Conservation (phyloP, 2,113 vertebrate species). For the Ramphastos sulfuratus region DNA sequence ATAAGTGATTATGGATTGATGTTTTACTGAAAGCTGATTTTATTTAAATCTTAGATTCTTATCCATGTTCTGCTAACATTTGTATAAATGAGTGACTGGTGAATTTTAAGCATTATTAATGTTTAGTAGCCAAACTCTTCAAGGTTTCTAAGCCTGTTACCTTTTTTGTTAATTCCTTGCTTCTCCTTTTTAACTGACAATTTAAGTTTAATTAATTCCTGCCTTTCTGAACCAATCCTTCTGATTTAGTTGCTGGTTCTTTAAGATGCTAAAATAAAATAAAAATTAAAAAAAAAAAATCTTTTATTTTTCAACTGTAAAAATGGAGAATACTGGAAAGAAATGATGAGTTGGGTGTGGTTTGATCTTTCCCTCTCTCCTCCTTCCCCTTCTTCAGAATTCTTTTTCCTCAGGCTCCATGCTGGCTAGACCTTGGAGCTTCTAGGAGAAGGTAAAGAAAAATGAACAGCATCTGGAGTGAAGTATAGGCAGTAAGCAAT, state of each 20-base stretch:
- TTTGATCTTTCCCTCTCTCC: rapidly evolving
- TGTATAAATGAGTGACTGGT: background rate
- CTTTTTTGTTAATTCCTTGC: background rate
- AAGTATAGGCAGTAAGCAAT: background rate
- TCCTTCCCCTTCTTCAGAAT: background rate
- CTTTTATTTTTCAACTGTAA: background rate
- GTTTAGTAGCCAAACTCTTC: background rate
- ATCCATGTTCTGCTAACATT: background rate
- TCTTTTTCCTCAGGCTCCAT: background rate
- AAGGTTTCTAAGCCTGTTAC: background rate
- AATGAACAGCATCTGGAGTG: background rate
- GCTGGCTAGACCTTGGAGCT: background rate
- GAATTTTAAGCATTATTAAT: background rate
- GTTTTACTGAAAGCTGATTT: background rate
- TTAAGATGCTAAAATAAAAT: background rate
- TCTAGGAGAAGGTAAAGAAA: background rate
- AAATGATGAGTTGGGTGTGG: background rate
- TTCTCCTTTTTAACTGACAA: background rate
- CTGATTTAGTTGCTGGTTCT: background rate
- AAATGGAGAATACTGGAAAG: background rate
- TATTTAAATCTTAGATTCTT: constrained; percentile 2
- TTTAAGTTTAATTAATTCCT: background rate
- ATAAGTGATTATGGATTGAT: background rate
- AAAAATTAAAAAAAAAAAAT: too few species aligned
- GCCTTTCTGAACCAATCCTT: background rate